phyloP scores from a whole-genome alignment of 2,797 vertebrate genomes.

The Smutsia gigantea region DNA sequence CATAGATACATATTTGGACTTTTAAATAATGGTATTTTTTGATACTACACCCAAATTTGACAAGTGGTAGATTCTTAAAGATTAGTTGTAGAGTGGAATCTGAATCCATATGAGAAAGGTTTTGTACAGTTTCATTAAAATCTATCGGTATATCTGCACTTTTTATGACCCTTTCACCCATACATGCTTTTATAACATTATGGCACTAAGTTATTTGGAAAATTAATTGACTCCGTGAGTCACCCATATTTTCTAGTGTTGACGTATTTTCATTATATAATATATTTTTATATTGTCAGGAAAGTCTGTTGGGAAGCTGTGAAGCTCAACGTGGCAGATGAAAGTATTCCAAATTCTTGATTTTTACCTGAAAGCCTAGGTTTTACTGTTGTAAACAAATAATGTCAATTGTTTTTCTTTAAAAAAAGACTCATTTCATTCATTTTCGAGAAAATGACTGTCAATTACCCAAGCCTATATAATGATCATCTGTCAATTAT shows the following conservation, averaged over 20 bases:
- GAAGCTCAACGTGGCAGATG: neutral
- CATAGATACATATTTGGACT: neutral
- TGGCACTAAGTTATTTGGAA: neutral
- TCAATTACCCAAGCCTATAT: neutral
- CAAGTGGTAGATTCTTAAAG: neutral
- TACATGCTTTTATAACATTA: neutral
- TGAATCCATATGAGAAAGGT: neutral
- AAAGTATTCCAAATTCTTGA: neutral
- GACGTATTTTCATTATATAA: neutral
- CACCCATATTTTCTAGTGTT: neutral
- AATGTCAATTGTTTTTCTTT: neutral
- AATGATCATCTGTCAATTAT: neutral
- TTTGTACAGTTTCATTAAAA: neutral
- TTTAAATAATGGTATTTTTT: neutral
- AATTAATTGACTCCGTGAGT: neutral
- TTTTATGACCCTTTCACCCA: neutral
- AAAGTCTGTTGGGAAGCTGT: neutral
- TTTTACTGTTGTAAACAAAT: neutral
- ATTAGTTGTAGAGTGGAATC: neutral
- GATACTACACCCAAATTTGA: neutral
- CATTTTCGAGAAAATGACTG: neutral
- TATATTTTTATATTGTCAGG: neutral
- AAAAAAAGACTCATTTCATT: neutral
- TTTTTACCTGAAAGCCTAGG: neutral
- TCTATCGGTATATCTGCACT: neutral